These are phyloP conservation scores for Microctenopoma steveboyesi DNA, from an alignment of 2,797 vertebrate genomes.

Conservation along the genomic window DNA sequence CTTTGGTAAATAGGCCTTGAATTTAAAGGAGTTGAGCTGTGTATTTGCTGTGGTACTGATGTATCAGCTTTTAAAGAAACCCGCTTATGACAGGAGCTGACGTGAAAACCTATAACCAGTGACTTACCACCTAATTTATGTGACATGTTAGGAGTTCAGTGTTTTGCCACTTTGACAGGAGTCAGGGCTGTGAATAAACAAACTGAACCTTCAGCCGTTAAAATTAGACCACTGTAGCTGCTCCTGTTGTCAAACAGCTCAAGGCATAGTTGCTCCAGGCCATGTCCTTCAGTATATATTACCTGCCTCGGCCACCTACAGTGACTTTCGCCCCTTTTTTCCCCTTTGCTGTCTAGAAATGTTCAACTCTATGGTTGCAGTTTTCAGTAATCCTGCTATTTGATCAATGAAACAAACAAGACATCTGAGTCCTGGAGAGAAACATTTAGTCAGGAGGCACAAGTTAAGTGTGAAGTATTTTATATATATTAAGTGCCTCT, in stretches of 20 bases:
- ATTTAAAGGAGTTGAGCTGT: background rate
- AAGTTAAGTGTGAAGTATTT: background rate
- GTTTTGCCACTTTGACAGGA: constrained; percentile 51
- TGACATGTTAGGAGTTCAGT: constrained; percentile 16
- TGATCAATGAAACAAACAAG: constrained; percentile 20
- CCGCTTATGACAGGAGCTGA: constrained; percentile 32
- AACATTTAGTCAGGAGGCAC: constrained; percentile 1
- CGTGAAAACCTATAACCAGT: constrained; percentile 15
- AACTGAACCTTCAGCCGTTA: constrained; percentile 38
- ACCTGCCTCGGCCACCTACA: constrained; percentile 29
- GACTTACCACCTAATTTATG: constrained; percentile 43
- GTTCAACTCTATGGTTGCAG: background rate
- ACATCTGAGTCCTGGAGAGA: background rate
- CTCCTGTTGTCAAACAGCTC: constrained; percentile 41
- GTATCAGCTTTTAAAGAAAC: constrained; percentile 16
- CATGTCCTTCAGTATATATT: constrained; percentile 51
- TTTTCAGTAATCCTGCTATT: constrained; percentile 5
- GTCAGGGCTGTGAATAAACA: constrained; percentile 47
- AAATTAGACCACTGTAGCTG: constrained; percentile 30
- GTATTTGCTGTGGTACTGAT: constrained; percentile 17
- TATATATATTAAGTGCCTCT: background rate
- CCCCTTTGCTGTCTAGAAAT: background rate
- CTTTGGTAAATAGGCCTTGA: background rate
- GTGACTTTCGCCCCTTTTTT: constrained; percentile 13
- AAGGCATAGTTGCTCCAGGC: constrained; percentile 15